These are phyloP conservation scores for Charadrius vociferus DNA, from an alignment of 2,113 vertebrate genomes.

Conservation along the genomic window DNA sequence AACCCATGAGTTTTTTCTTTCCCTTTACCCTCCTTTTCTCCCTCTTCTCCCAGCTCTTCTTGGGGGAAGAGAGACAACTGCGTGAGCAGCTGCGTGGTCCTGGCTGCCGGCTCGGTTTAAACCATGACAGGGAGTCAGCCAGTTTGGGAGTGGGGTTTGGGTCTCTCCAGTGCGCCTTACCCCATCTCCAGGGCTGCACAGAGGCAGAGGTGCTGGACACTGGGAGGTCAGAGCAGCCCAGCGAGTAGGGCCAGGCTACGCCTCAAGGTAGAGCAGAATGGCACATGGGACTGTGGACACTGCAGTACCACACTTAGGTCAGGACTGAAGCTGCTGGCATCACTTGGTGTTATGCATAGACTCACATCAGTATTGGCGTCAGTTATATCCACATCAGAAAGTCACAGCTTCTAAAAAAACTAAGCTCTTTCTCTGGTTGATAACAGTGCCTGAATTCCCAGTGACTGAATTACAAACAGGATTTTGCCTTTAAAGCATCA, in stretches of 20 bases:
- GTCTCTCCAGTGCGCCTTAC: neutral
- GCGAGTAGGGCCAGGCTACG: fast-evolving
- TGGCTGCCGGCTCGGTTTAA: neutral
- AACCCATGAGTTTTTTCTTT: neutral
- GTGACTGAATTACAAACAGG: neutral
- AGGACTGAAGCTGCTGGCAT: neutral
- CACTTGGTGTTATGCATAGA: neutral
- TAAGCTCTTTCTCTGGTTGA: neutral
- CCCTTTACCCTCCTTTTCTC: neutral
- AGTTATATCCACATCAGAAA: neutral
- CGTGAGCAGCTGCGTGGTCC: neutral
- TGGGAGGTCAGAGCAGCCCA: neutral
- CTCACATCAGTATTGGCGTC: neutral
- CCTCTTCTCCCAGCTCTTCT: neutral
- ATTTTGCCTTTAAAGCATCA: neutral
- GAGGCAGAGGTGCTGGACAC: neutral
- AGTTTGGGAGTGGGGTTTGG: neutral
- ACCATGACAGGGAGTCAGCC: neutral
- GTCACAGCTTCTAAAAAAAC: neutral
- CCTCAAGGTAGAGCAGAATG: neutral
- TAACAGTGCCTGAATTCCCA: neutral
- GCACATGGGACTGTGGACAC: neutral
- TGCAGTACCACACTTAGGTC: neutral
- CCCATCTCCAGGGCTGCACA: neutral
- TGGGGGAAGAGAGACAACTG: neutral